Base-by-base conservation (phyloP, 2,113 vertebrate genomes). In the Neotoma lepida region DNA sequence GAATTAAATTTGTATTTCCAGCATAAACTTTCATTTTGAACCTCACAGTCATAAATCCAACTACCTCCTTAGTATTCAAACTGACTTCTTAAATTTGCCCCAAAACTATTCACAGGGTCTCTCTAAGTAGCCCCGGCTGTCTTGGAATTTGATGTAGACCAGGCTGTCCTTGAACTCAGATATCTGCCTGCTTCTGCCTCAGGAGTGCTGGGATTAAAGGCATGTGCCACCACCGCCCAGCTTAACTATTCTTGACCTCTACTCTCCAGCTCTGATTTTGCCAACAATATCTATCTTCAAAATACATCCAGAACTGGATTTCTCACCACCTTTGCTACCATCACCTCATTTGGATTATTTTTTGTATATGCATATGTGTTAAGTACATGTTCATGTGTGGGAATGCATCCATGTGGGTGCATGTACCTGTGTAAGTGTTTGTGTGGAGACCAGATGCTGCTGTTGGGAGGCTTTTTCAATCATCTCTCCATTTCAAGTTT, bases 1-100 rank as follows among this genome's bases (percentile, higher is more conserved):
- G 56, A 92, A 90, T 35, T 84, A 68, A 88, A 68, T 77, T 89
- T 87, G 1, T 63, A 18, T 91, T 84, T 94, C 66, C 35, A 77
- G 54, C 28, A 64, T 92, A 26, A 44, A 66, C 66, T 94, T 76
- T 73, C 84, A 33, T 49, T 9, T 84, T 41, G 18, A 71, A 70
- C 56, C 41, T 82, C 73, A 41, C 12, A 84, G 94, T 26, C 2
- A 33, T 49, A 46, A 22, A 44, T 54, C 64, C 8, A 77, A 35
- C 7, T 66, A 64, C 14, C 64, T 44, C 14, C 15, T 78, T 70
- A 70, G 56, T 51, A 63, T 88, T 68, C 58, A 85, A 78, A 85
- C 17, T 35, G 56, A 95, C 41, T 81, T 88, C 56, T 88, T 68
- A 35, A 63, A 44, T 26, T 1, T 66, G 35, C 33, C 18, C 61